These are phyloP conservation scores for Anorthoa munda DNA, from an alignment of 2,888 invertebrate species.

Conservation along the genomic window DNA sequence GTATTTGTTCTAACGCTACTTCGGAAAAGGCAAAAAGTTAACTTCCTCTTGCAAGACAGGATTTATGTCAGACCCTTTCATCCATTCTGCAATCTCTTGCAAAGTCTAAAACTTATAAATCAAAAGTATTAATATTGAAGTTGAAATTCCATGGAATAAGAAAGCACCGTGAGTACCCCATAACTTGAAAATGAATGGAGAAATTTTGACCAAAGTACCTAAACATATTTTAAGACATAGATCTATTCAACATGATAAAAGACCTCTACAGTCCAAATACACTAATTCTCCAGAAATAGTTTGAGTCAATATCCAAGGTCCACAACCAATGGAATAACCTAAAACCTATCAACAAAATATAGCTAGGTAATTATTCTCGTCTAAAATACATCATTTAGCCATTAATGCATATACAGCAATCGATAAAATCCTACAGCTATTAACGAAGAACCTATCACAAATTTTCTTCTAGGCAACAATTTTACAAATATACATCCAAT, in stretches of 20 bases:
- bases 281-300: constrained; percentile 70
- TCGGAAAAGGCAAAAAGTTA: constrained; percentile 15
- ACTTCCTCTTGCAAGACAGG: constrained; percentile 26
- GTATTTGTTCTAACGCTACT: neutral
- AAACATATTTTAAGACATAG: constrained; percentile 57
- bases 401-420: constrained; percentile 46
- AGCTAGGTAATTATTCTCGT: constrained; percentile 48
- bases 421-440: constrained; percentile 51
- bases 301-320: constrained; percentile 71
- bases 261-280: constrained; percentile 61
- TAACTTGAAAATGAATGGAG: constrained; percentile 64
- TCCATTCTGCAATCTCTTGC: constrained; percentile 52
- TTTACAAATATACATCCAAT: constrained; percentile 51
- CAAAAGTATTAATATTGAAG: constrained; percentile 58
- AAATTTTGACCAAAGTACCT: constrained; percentile 68
- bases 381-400: constrained; percentile 33
- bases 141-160: constrained; percentile 64
- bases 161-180: constrained; percentile 68
- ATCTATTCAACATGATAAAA: constrained; percentile 60
- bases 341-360: constrained; percentile 43
- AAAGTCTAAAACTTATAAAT: constrained; percentile 63
- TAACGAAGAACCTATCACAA: constrained; percentile 41
- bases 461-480: constrained; percentile 43
- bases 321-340: constrained; percentile 63
- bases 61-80: constrained; percentile 22